These are phyloP conservation scores for Galeopterus variegatus DNA, from an alignment of 2,113 vertebrate species.

Conservation along the genomic window DNA sequence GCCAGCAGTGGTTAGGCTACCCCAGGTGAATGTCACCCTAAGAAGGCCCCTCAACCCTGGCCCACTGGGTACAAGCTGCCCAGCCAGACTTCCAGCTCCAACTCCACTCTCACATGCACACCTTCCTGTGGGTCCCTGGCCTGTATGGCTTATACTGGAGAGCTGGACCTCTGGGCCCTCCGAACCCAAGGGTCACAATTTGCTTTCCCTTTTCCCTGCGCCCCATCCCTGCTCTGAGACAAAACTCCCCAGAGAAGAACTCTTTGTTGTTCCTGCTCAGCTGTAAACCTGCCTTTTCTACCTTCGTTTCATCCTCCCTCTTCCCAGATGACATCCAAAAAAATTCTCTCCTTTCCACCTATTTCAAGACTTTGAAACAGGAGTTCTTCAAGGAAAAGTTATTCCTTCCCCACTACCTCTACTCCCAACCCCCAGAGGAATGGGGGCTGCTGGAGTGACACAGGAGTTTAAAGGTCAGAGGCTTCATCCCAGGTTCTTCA, in stretches of 20 bases:
- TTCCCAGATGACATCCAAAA: constrained; percentile 17
- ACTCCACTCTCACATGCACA: not conserved
- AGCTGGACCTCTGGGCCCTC: not conserved
- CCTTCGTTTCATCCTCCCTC: not conserved
- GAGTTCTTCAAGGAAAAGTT: constrained; percentile 1
- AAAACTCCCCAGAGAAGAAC: constrained; percentile 20
- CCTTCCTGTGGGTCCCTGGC: not conserved
- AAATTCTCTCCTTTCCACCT: constrained; percentile 25
- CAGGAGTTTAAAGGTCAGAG: not conserved
- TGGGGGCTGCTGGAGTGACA: not conserved
- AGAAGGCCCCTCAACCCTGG: constrained; percentile 47
- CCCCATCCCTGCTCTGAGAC: constrained; percentile 33
- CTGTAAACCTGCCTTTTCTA: constrained; percentile 44
- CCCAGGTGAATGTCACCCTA: constrained; percentile 1
- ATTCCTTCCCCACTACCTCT: not conserved
- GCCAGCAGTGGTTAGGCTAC: constrained; percentile 36
- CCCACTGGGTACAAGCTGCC: constrained; percentile 42
- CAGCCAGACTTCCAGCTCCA: constrained; percentile 27
- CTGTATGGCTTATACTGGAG: constrained; percentile 64
- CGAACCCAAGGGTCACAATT: not conserved
- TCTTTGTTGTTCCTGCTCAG: not conserved
- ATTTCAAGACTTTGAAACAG: not conserved
- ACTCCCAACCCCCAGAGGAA: not conserved
- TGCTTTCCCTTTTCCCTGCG: not conserved
- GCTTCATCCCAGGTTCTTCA: not conserved